Evolutionary conservation across 2,797 vertebrate species (phyloP), one percentile per base, ranked within the genome.

Genomic region (Myripristis jacobus): DNA sequence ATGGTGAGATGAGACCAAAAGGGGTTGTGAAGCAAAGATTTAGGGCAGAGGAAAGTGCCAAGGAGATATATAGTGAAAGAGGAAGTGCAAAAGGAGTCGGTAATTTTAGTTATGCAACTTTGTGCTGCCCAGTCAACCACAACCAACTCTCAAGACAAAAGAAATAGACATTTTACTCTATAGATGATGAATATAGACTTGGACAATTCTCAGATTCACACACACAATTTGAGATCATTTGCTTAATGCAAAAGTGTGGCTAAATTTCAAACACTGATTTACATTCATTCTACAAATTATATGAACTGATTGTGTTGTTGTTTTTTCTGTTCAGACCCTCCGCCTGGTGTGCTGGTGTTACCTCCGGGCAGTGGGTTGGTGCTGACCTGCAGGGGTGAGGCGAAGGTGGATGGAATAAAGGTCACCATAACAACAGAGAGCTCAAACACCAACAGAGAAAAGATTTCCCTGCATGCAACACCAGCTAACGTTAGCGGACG

Each of bases 321-420:
- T 48, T 78, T 16, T 75, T 54, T 57, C 27, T 78, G 18, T 55
- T 44, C 89, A 93, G 93, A 91, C 6, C 70, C 88, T 51, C 78
- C 80, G 27, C 82, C 87, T 36, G 92, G 89, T 62, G 80, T 80
- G 47, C n/a, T 91, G 86, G 82, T 90, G 21, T 44, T 94, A 56
- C 59, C 80, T 0, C 59, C 64, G 0, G 93, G 91, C 54, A 89
- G 74, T 41, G 67, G 66, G n/a, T 66, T 94, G 74, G 56, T 87
- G 21, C 34, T 95, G 53, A 82, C 73, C 74, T 95, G 94, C 80
- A 43, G 57, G 0, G 93, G 93, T 0, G 61, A 77, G 24, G 87
- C 91, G 47, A 83, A 22, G 16, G 87, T 94, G 43, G 54, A 94
- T 4, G 91, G 89, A 16, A 65, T 81, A 29, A 81, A 70, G 29